phyloP scores from a whole-genome alignment of 1,140 invertebrate genomes.

The Drosophila trapezifrons region DNA sequence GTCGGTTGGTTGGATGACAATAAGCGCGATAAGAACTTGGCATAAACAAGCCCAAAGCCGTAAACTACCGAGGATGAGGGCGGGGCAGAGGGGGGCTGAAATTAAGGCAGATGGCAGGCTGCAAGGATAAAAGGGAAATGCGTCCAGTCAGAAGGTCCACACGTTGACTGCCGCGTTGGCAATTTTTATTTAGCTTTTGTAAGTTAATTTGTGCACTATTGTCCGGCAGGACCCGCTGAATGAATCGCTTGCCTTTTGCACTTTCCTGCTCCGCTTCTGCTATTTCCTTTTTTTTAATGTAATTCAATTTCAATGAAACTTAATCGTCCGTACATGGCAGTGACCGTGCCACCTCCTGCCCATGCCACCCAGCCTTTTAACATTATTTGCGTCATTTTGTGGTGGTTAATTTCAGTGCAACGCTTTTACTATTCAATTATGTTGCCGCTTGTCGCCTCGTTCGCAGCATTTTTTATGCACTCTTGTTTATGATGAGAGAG shows the following conservation, averaged over 20 bases:
- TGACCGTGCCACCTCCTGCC: background rate
- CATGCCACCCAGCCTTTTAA: slow-evolving; percentile 29
- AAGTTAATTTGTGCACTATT: slow-evolving; percentile 81
- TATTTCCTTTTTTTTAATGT: slow-evolving; percentile 63
- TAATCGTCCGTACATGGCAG: slow-evolving; percentile 75
- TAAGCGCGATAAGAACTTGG: slow-evolving; percentile 56
- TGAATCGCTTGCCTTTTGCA: slow-evolving; percentile 71
- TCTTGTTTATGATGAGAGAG: slow-evolving; percentile 59
- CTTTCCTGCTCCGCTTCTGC: slow-evolving; percentile 41
- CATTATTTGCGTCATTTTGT: slow-evolving; percentile 82
- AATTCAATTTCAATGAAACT: slow-evolving; percentile 83
- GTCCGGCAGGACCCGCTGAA: slow-evolving; percentile 48
- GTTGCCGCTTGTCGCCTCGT: slow-evolving; percentile 61
- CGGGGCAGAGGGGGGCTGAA: slow-evolving; percentile 9
- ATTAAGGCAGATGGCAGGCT: slow-evolving; percentile 57
- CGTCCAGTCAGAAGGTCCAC: slow-evolving; percentile 41
- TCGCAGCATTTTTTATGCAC: slow-evolving; percentile 72
- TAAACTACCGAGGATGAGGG: slow-evolving; percentile 41
- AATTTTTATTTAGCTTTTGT: slow-evolving; percentile 81
- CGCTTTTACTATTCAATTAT: slow-evolving; percentile 83
- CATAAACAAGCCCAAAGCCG: slow-evolving; percentile 55
- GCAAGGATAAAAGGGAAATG: slow-evolving; percentile 42
- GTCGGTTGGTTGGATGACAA: slow-evolving; percentile 37
- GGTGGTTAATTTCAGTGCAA: slow-evolving; percentile 80
- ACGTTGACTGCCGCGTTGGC: slow-evolving; percentile 69